These are phyloP conservation scores for Atrina japonica DNA, from an alignment of 2,888 invertebrate species.

Conservation along the genomic window DNA sequence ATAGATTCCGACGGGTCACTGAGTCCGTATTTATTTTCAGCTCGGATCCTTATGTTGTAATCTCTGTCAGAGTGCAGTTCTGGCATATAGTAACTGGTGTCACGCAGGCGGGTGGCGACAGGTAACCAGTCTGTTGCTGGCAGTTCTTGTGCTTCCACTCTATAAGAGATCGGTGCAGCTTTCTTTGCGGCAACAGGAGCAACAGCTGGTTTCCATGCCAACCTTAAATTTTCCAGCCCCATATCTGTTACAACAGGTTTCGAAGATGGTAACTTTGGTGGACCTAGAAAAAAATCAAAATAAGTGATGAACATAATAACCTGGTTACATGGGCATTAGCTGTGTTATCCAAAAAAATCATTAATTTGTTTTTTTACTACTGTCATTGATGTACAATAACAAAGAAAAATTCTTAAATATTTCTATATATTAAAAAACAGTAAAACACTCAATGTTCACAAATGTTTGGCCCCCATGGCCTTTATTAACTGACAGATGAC, in stretches of 20 bases:
- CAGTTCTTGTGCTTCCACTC: constrained; percentile 61
- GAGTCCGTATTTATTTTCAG: constrained; percentile 97
- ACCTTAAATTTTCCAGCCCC: constrained; percentile 69
- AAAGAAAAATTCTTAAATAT: too few species aligned
- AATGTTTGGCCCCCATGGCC: too few species aligned
- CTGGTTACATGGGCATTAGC: too few species aligned
- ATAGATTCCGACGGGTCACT: constrained; percentile 97
- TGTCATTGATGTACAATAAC: too few species aligned
- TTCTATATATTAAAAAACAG: too few species aligned
- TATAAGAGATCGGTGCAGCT: constrained; percentile 64
- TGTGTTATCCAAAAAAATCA: too few species aligned
- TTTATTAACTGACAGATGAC: too few species aligned
- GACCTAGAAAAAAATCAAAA: constrained; percentile 53
- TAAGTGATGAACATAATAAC: too few species aligned
- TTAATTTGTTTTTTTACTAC: too few species aligned
- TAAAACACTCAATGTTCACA: too few species aligned
- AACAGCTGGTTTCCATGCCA: constrained; percentile 74
- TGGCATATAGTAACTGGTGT: constrained; percentile 72
- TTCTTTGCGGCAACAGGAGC: constrained; percentile 50
- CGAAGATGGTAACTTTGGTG: constrained; percentile 65
- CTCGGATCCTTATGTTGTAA: constrained; percentile 96
- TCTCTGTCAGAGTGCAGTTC: constrained; percentile 93
- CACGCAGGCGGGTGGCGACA: constrained; percentile 65
- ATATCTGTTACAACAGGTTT: constrained; percentile 70
- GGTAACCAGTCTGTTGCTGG: constrained; percentile 66